A percentile compares a stretch with the other conserved stretches of the same genome.
Conservation (phyloP, 1,140 invertebrate genomes). For the Bombus turneri region DNA sequence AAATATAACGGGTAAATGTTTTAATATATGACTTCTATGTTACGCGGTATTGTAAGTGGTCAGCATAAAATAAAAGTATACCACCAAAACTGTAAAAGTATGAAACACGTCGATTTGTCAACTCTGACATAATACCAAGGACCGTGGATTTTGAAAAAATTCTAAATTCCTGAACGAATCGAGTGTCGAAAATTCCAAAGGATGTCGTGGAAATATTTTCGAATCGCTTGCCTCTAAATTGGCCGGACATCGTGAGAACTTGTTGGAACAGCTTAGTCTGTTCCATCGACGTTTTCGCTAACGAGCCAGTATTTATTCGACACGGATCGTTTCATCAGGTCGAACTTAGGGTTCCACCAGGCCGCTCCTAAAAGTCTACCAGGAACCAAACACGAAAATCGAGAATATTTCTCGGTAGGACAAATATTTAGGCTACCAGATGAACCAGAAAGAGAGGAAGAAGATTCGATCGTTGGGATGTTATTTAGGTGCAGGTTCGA, state of each 20-base stretch:
- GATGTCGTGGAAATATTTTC: background rate
- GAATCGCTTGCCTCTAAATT: slow-evolving; percentile 12
- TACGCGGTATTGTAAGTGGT: too few species aligned
- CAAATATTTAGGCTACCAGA: background rate
- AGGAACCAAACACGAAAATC: too few species aligned
- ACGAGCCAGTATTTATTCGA: slow-evolving; percentile 42
- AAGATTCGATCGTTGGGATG: background rate
- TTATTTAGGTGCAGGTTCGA: slow-evolving; percentile 4
- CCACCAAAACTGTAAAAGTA: too few species aligned
- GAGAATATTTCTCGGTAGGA: background rate
- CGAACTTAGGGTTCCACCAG: background rate
- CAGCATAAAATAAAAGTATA: too few species aligned
- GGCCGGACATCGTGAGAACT: slow-evolving; percentile 18
- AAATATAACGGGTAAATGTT: too few species aligned
- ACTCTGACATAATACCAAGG: background rate
- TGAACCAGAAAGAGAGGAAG: background rate
- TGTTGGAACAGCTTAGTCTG: background rate
- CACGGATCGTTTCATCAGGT: background rate
- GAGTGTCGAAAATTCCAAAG: background rate
- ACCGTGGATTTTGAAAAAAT: background rate
- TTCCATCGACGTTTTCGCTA: slow-evolving; percentile 31
- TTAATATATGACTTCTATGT: too few species aligned
- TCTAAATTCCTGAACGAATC: background rate
- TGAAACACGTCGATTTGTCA: background rate
- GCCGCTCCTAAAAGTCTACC: background rate